These are phyloP conservation scores for Drosophila bocki DNA, from an alignment of 1,140 invertebrate genomes.

Conservation along the genomic window DNA sequence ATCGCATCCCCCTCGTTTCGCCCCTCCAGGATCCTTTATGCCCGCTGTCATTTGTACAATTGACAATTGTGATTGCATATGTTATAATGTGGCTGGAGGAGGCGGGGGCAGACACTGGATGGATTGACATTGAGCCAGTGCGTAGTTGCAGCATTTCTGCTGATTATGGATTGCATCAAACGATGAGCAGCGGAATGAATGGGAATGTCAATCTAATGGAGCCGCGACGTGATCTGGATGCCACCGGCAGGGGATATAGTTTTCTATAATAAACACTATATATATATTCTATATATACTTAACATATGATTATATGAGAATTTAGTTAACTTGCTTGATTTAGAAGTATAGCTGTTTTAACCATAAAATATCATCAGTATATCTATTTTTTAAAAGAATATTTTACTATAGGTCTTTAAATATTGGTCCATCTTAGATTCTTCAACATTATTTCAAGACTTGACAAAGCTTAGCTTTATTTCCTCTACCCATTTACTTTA, in stretches of 20 bases:
- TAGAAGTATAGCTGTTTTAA: no score
- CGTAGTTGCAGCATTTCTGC: slow-evolving; percentile 47
- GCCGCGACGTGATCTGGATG: not conserved
- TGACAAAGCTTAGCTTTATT: not conserved
- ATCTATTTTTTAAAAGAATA: not conserved
- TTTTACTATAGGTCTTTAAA: not conserved
- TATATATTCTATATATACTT: not conserved
- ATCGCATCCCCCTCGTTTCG: slow-evolving; percentile 10
- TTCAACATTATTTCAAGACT: not conserved
- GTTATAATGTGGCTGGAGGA: slow-evolving; percentile 55
- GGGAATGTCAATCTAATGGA: slow-evolving; percentile 49
- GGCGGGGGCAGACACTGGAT: not conserved
- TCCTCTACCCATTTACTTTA: not conserved
- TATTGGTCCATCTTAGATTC: not conserved
- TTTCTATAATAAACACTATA: not conserved
- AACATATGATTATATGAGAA: not conserved
- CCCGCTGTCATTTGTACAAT: slow-evolving; percentile 75
- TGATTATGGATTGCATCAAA: slow-evolving; percentile 64
- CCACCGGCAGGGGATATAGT: not conserved
- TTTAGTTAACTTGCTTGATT: not conserved
- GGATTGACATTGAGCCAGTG: slow-evolving; percentile 59
- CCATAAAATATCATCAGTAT: not conserved
- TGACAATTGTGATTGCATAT: slow-evolving; percentile 81
- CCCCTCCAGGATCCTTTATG: slow-evolving; percentile 15
- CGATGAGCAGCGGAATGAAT: slow-evolving; percentile 33